These are phyloP conservation scores for Suillia variegata DNA, from an alignment of 2,888 invertebrate genomes.

Conservation along the genomic window DNA sequence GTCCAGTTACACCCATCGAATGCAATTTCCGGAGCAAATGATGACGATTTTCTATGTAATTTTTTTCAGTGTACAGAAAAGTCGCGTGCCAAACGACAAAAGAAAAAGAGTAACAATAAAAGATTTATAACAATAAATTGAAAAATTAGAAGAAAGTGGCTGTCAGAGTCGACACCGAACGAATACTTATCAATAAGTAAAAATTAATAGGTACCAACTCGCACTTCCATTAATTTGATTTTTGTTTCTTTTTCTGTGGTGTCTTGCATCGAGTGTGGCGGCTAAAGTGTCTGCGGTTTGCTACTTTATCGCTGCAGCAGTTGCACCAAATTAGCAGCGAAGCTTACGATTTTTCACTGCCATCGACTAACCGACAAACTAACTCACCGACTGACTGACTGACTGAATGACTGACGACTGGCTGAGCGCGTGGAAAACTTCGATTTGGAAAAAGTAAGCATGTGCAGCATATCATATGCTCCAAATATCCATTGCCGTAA, in stretches of 20 bases:
- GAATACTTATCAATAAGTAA: conserved; percentile 6
- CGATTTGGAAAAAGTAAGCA: conserved; percentile 5
- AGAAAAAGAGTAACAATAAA: neutral
- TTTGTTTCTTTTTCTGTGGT: too few relatives aligned
- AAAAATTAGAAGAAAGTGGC: conserved; percentile 48
- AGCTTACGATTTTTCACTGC: conserved; percentile 43
- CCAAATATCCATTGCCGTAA: conserved; percentile 43
- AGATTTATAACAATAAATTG: neutral
- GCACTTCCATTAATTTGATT: conserved; percentile 43
- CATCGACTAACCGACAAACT: neutral
- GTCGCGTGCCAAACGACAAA: neutral
- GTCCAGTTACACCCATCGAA: too few relatives aligned
- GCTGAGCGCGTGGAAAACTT: too few relatives aligned
- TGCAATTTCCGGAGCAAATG: too few relatives aligned
- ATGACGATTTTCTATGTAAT: too few relatives aligned
- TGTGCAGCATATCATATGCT: conserved; percentile 47
- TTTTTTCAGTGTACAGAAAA: neutral
- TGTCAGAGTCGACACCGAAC: conserved; percentile 29
- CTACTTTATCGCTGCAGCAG: conserved; percentile 24
- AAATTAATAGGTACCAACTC: conserved; percentile 22
- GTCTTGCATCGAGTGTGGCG: neutral
- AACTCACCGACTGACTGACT: conserved; percentile 20
- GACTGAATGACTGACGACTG: conserved; percentile 28
- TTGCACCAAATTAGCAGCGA: conserved; percentile 57
- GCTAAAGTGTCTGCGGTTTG: conserved; percentile 17